Conservation (phyloP, 37 sponge, comb jelly and placozoan genomes). For the Haliclona indistincta region DNA sequence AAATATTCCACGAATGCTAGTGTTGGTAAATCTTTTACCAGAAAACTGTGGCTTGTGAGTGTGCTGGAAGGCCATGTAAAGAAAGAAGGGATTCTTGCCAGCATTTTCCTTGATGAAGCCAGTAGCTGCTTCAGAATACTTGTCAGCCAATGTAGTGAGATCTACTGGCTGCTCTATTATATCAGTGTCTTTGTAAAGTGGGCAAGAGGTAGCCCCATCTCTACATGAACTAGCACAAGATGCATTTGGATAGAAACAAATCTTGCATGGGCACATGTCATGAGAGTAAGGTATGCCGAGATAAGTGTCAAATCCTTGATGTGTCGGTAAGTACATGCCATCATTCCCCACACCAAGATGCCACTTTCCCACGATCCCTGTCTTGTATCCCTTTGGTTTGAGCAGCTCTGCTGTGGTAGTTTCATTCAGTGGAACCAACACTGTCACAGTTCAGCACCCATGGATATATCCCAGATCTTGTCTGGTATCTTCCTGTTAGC, state of each 20-base stretch:
- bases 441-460: constrained; percentile 46
- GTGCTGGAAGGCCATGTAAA: constrained; percentile 85
- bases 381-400: constrained; percentile 66
- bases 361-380: constrained; percentile 88
- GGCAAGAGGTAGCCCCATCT: constrained; percentile 46
- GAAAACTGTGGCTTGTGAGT: constrained; percentile 84
- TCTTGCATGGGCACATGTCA: constrained; percentile 74
- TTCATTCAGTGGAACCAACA: constrained; percentile 71
- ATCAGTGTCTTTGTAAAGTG: constrained; percentile 51
- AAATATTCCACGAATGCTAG: constrained; percentile 59
- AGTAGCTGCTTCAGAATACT: constrained; percentile 51
- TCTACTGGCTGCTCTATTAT: constrained; percentile 81
- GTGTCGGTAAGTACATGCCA: constrained; percentile 64
- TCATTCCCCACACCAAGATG: constrained; percentile 75
- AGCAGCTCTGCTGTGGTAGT: constrained; percentile 73
- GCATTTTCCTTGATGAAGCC: constrained; percentile 56
- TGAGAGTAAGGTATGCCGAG: constrained; percentile 82
- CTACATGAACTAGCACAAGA: constrained; percentile 48
- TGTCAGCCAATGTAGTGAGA: constrained; percentile 46
- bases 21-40: constrained; percentile 66
- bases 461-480: constrained; percentile 62
- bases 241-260: constrained; percentile 69
- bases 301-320: constrained; percentile 81
- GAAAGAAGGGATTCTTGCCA: constrained; percentile 72
- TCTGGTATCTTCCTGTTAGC: constrained; percentile 72